Conservation (phyloP, 2,113 vertebrate species). For the Barnardius zonarius region DNA sequence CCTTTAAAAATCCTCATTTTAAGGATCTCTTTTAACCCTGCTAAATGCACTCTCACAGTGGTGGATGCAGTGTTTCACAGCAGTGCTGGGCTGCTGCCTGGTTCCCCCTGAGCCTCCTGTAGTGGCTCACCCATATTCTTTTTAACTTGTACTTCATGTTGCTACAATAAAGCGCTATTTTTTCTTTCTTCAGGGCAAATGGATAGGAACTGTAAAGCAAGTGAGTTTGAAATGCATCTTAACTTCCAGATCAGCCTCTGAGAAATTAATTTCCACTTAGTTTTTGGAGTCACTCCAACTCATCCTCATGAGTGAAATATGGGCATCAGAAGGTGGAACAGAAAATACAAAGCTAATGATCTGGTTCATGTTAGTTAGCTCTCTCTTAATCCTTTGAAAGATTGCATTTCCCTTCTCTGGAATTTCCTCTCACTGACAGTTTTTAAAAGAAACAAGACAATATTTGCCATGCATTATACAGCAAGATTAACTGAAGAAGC, state of each 20-base stretch:
- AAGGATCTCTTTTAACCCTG: neutral
- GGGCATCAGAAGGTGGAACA: conserved; percentile 66
- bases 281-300: conserved; percentile 41
- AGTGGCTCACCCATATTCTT: neutral
- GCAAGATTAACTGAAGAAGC: conserved; percentile 60
- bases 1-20: neutral
- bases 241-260: conserved; percentile 57
- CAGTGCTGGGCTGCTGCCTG: neutral
- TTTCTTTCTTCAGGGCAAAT: conserved; percentile 27
- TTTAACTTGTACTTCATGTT: neutral
- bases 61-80: neutral
- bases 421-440: conserved; percentile 32
- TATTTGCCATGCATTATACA: conserved; percentile 63
- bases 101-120: neutral
- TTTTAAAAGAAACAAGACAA: conserved; percentile 66
- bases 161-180: conserved; percentile 39
- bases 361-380: conserved; percentile 72
- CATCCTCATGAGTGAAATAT: conserved; percentile 61
- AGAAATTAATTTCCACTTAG: conserved; percentile 67
- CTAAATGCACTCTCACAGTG: neutral
- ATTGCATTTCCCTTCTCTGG: conserved; percentile 45
- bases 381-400: conserved; percentile 71
- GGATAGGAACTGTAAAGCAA: conserved; percentile 37
- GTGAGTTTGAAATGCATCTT: conserved; percentile 44
- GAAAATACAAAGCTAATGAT: conserved; percentile 74